These are phyloP conservation scores for Hyposoter didymator DNA, from an alignment of 2,888 invertebrate species.

Conservation along the genomic window DNA sequence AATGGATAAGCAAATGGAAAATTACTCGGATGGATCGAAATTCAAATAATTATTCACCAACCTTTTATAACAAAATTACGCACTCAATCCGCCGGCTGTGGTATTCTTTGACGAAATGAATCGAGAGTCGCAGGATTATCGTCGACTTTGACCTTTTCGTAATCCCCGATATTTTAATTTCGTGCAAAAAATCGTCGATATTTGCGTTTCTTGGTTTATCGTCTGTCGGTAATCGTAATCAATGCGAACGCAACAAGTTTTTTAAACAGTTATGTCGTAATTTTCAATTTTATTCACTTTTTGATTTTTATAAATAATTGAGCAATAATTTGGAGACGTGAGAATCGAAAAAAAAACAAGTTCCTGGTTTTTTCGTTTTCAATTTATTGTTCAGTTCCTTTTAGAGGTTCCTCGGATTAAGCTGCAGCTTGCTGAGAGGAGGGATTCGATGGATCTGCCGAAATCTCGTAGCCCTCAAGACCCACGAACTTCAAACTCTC, in stretches of 20 bases:
- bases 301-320: no score
- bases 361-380: neutral
- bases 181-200: neutral
- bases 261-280: no score
- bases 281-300: no score
- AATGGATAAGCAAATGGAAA: neutral
- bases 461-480: constrained; percentile 9
- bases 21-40: neutral
- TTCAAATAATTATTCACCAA: neutral
- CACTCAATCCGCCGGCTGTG: neutral
- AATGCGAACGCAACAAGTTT: no score
- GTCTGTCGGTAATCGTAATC: neutral
- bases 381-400: neutral
- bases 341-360: no score
- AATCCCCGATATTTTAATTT: neutral
- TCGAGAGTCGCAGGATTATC: neutral
- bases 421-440: neutral
- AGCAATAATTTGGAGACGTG: no score
- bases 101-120: neutral
- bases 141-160: neutral
- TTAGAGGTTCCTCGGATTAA: neutral
- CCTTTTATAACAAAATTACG: neutral
- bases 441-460: neutral
- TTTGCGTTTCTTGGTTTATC: neutral
- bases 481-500: constrained; percentile 84